A percentile compares a stretch with the other conserved stretches of the same genome.
Conservation (phyloP, 1,140 invertebrate species). For the Dolichoris vasculosae region DNA sequence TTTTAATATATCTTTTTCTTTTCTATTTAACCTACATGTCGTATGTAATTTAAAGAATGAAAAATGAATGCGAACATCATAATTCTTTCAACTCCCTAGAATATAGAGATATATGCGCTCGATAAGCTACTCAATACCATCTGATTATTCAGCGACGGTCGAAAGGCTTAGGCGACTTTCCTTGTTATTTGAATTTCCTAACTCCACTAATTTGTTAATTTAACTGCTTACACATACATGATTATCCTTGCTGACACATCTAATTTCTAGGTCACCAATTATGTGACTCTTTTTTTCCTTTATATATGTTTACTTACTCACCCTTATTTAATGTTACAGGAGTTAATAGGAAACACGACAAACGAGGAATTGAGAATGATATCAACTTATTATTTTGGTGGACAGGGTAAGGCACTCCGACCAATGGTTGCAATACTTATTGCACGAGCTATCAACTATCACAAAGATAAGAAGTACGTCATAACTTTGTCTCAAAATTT, state of each 20-base stretch:
- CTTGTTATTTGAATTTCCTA: background rate
- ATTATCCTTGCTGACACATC: too few species aligned
- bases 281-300: background rate
- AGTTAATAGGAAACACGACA: constrained; percentile 84
- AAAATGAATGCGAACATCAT: background rate
- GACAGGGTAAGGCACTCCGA: constrained; percentile 94
- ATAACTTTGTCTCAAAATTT: constrained; percentile 54
- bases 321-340: constrained; percentile 76
- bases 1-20: constrained; percentile 57
- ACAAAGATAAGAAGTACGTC: constrained; percentile 86
- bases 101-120: background rate
- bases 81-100: background rate
- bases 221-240: too few species aligned
- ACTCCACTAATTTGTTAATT: background rate
- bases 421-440: constrained; percentile 94
- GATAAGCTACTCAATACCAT: background rate
- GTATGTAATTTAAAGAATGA: background rate
- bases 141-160: background rate
- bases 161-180: background rate
- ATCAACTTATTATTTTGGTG: constrained; percentile 96
- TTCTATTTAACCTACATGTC: too few species aligned
- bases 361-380: constrained; percentile 89
- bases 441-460: constrained; percentile 92
- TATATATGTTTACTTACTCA: constrained; percentile 31
- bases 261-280: too few species aligned